Conservation (phyloP, 1,140 invertebrate genomes). For the Aphaenogaster ashmeadi region DNA sequence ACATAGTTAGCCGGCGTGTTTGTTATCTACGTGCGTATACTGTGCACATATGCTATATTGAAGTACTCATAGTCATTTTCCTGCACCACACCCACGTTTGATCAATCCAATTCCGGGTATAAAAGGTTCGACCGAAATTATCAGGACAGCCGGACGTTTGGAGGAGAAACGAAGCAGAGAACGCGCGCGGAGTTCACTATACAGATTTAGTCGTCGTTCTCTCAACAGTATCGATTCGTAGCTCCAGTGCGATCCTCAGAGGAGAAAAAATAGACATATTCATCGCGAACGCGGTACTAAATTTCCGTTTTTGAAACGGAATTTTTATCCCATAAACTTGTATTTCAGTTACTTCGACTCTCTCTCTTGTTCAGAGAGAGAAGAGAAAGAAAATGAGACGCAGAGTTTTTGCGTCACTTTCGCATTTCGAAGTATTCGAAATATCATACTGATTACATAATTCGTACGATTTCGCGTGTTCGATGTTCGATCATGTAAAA, state of each 20-base stretch:
- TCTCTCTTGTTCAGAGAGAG: background rate
- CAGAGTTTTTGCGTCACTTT: background rate
- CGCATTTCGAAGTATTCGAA: background rate
- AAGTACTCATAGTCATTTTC: slow-evolving; percentile 49
- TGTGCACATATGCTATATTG: slow-evolving; percentile 8
- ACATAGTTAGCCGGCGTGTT: slow-evolving; percentile 7
- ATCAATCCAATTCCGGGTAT: slow-evolving; percentile 70
- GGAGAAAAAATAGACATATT: slow-evolving; percentile 15
- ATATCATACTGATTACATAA: background rate
- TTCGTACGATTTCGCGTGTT: background rate
- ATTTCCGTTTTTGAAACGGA: background rate
- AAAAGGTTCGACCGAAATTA: slow-evolving; percentile 73
- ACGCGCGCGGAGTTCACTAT: slow-evolving; percentile 31
- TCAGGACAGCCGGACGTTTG: slow-evolving; percentile 63
- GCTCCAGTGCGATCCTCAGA: slow-evolving; percentile 8
- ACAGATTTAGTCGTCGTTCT: slow-evolving; percentile 71
- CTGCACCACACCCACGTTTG: slow-evolving; percentile 62
- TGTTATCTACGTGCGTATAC: slow-evolving; percentile 35
- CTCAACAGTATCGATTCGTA: slow-evolving; percentile 68
- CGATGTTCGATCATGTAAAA: background rate
- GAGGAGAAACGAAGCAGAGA: slow-evolving; percentile 58
- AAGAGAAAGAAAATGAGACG: background rate
- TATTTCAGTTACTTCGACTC: background rate
- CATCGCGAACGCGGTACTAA: background rate
- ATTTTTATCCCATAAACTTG: slow-evolving; percentile 2